Percentiles rank a stretch among this genome's conserved stretches.
Evolutionary conservation across 1,140 invertebrate species (phyloP).

Genomic region (Notospermus geniculatus): DNA sequence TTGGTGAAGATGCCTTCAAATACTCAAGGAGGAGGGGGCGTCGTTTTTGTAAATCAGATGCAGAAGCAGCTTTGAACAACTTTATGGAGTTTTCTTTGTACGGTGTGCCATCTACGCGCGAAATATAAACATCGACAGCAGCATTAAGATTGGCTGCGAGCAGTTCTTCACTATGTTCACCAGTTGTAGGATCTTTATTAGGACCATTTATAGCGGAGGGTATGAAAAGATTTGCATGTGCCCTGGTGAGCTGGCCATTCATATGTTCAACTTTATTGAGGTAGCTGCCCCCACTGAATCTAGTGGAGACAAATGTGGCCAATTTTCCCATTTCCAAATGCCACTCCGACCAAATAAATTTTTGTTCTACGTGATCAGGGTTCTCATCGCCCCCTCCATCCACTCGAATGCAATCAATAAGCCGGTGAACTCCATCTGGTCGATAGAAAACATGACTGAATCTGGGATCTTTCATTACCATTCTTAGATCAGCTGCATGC

Average conservation of each 20-base stretch:
- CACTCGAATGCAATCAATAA: neutral
- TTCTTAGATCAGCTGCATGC: conserved; percentile 1
- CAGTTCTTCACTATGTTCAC: neutral
- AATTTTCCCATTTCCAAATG: conserved; percentile 1
- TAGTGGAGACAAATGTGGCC: neutral
- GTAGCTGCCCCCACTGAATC: conserved; percentile 2
- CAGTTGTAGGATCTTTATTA: neutral
- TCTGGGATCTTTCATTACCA: neutral
- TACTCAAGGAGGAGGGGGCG: neutral
- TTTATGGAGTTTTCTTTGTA: conserved; percentile 1
- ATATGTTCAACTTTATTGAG: conserved; percentile 1
- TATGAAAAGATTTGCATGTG: conserved; percentile 2
- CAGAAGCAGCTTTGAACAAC: neutral
- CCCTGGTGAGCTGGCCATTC: conserved; percentile 4
- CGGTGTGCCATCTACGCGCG: neutral
- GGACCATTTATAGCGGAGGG: neutral
- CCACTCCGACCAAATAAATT: conserved; percentile 4
- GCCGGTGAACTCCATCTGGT: neutral
- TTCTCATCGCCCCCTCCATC: conserved; percentile 6
- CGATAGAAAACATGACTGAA: neutral
- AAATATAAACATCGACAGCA: neutral
- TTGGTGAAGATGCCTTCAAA: neutral
- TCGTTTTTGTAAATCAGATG: neutral
- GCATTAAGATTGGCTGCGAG: neutral
- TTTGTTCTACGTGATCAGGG: conserved; percentile 8